Evolutionary conservation across 2,797 vertebrate species (phyloP), one percentile per base, ranked within the genome.

Genomic region (Peromyscus eremicus): DNA sequence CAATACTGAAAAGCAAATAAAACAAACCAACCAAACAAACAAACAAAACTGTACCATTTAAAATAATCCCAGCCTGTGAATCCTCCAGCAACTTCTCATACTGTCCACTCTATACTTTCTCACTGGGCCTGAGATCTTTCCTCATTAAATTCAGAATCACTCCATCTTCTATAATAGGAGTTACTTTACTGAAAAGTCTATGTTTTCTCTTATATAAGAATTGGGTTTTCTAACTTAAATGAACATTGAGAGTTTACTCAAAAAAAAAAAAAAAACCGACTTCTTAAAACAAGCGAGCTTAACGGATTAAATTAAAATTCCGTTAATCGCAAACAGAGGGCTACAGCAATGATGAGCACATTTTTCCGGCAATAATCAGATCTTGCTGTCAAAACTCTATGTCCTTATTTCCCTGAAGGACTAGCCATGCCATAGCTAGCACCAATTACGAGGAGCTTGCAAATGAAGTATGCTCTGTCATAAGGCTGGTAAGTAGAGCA

Each of bases 401-500:
- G 64, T 6, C 23, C 64, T 93, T 71, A 79, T 62, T 46, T 66
- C 46, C 34, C 27, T 52, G 5, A 57, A 84, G 62, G 3, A 76
- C 2, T 73, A 75, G 11, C 32, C 88, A 32, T 85, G 46, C 6
- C 13, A 37, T 17, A 87, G 66, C 60, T 49, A 64, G 11, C 43
- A 52, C 9, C 60, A 55, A 85, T 70, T 37, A 60, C 34, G 52
- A 96, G 34, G 17, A 87, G 2, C 25, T 89, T 85, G 66, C 14
- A 88, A 88, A 94, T 92, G 90, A 91, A 85, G 73, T 94, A 92
- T 57, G 85, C 57, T 89, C 55, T 82, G 64, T 92, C 93, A 71
- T 27, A 37, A 88, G 32, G 79, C 70, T 89, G 94, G 82, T 92
- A 96, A 97, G 95, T 60, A 91, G 27, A 83, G 93, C 19, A 81